Percentiles rank a stretch among this genome's conserved stretches.
Evolutionary conservation across 2,113 vertebrate species (phyloP).

Genomic region (Polypterus bichir): DNA sequence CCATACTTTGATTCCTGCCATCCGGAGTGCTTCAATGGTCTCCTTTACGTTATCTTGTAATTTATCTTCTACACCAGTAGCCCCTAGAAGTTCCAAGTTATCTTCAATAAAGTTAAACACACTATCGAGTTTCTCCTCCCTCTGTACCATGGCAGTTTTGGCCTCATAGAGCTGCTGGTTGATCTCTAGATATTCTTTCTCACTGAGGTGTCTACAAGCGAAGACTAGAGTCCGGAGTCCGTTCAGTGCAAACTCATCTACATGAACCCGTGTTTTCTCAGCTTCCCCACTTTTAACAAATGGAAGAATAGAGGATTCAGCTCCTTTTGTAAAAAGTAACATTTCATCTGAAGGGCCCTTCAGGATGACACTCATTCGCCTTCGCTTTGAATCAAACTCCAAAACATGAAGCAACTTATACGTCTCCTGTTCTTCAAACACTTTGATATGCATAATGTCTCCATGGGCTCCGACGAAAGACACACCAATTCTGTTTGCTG

Average conservation of each 20-base stretch:
- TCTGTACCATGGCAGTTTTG: constrained; percentile 55
- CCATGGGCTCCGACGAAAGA: constrained; percentile 51
- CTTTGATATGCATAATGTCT: constrained; percentile 57
- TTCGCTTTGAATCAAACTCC: constrained; percentile 63
- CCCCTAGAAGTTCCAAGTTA: constrained; percentile 54
- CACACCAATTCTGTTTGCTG: constrained; percentile 44
- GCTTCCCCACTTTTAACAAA: constrained; percentile 54
- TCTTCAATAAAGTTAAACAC: constrained; percentile 56
- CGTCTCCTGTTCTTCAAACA: constrained; percentile 57
- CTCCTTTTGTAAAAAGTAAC: constrained; percentile 64
- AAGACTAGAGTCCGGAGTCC: constrained; percentile 60
- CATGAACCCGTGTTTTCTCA: constrained; percentile 59
- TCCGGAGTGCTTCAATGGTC: constrained; percentile 81
- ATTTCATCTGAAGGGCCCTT: constrained; percentile 55
- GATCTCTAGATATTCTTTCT: constrained; percentile 51
- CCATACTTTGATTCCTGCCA: constrained; percentile 96
- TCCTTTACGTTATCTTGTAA: constrained; percentile 93
- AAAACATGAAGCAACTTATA: constrained; percentile 60
- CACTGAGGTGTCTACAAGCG: constrained; percentile 50
- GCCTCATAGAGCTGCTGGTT: constrained; percentile 49
- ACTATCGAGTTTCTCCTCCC: constrained; percentile 49
- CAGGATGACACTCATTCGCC: constrained; percentile 67
- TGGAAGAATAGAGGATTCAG: constrained; percentile 61
- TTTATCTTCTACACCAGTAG: constrained; percentile 65
- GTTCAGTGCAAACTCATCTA: constrained; percentile 71